Evolutionary conservation across 2,888 invertebrate species (phyloP), one percentile per base, ranked within the genome.

Genomic region (Eueremaeus valkanovi): DNA sequence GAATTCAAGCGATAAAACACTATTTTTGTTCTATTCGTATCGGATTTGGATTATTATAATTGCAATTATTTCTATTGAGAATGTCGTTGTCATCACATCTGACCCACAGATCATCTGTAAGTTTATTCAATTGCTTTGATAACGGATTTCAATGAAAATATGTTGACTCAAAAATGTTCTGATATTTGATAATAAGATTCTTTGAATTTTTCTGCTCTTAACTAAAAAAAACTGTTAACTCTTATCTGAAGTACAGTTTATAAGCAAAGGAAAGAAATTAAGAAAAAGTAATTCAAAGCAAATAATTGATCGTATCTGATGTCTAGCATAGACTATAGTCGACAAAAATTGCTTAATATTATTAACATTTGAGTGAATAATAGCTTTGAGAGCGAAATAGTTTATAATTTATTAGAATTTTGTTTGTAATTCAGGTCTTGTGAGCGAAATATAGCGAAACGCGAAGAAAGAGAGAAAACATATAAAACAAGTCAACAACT

Each of bases 11-110:
- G 36, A 36, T 40, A 68, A 42, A 40, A 68, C 40, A 40, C 40
- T 68, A 68, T 68, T 68, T 40, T 68, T 68, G 40, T 40, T 40
- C 68, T 68, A 68, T 68, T 68, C 36, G 36, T 40, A 68, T 13
- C 21, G 13, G 33, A 36, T 68, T 13, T 27, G 55, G 68, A 68
- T 68, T 68, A 68, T 68, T 68, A 55, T 55, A 13, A 55, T 55
- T 11, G 55, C 55, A 55, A n/a, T 55, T 11, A 27, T 55, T 55
- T n/a, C 27, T 13, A 24, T 27, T 27, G 3, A n/a, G 24, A 11
- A 55, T 11, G 55, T 55, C 55, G n/a, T n/a, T n/a, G 21, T 21
- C 9, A 8, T 27, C 9, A 1, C 27, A 24, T 21, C 24, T 24
- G 55, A 55, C 24, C 21, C 21, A 11, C 55, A 55, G 9, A 55